Percentiles rank a stretch among this genome's conserved stretches.
These are phyloP conservation scores for Lophura swinhoii DNA, from an alignment of 2,797 vertebrate genomes.

Conservation along the genomic window DNA sequence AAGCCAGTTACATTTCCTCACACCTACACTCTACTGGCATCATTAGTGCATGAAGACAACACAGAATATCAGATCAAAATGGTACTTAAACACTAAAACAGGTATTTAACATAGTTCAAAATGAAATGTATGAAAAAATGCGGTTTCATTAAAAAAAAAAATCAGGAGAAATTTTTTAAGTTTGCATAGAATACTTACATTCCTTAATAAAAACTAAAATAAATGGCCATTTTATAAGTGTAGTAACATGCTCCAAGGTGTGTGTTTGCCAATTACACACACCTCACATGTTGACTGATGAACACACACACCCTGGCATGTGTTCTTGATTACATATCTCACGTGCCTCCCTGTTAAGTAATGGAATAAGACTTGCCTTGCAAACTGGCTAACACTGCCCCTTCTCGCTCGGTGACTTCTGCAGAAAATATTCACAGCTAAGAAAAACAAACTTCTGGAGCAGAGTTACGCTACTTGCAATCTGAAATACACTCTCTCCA, in stretches of 20 bases:
- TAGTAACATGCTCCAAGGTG: slow-evolving; percentile 68
- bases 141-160: neutral
- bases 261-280: slow-evolving; percentile 59
- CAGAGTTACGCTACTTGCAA: neutral
- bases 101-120: neutral
- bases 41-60: neutral
- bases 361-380: slow-evolving; percentile 63
- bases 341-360: slow-evolving; percentile 62
- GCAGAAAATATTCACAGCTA: slow-evolving; percentile 30
- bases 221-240: slow-evolving; percentile 66
- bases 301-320: slow-evolving; percentile 61
- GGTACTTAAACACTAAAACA: slow-evolving; percentile 1
- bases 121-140: neutral
- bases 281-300: slow-evolving; percentile 63
- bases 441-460: slow-evolving; percentile 43
- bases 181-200: slow-evolving; percentile 17
- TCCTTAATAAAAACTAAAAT: slow-evolving; percentile 55
- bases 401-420: neutral
- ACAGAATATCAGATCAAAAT: neutral
- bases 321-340: slow-evolving; percentile 64
- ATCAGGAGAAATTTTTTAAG: neutral
- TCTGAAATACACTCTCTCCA: neutral
- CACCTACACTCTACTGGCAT: slow-evolving; percentile 1
- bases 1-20: slow-evolving; percentile 31
- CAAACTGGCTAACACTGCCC: neutral